Evolutionary conservation across 2,888 invertebrate species (phyloP).

Genomic region (Amiota minor): DNA sequence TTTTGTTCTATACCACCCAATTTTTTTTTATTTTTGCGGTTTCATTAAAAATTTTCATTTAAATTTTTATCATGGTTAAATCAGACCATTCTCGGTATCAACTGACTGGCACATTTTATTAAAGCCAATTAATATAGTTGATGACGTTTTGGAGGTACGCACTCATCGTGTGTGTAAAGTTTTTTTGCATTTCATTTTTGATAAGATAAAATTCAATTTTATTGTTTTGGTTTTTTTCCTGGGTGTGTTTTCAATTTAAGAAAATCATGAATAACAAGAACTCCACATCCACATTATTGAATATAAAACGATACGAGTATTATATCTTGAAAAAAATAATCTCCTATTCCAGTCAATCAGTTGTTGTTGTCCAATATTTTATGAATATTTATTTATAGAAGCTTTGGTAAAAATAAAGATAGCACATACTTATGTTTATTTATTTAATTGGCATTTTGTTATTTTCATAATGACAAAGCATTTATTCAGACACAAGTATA

Average conservation of each 20-base stretch:
- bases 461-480: too few relatives aligned
- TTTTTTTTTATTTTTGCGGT: background rate
- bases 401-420: too few relatives aligned
- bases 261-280: background rate
- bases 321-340: too few relatives aligned
- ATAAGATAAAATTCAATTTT: background rate
- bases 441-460: too few relatives aligned
- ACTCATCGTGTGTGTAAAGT: background rate
- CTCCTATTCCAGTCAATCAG: too few relatives aligned
- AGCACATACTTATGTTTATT: too few relatives aligned
- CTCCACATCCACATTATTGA: too few relatives aligned
- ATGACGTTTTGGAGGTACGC: background rate
- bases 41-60: background rate
- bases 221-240: background rate
- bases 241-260: background rate
- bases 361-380: too few relatives aligned
- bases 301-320: too few relatives aligned
- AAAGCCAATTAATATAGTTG: constrained; percentile 1
- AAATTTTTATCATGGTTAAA: background rate
- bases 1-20: too few relatives aligned
- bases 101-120: background rate
- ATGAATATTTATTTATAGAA: too few relatives aligned
- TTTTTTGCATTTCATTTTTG: constrained; percentile 6
- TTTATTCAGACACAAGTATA: too few relatives aligned
- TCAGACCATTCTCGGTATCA: background rate